Evolutionary conservation across 2,888 invertebrate genomes (phyloP).

Genomic region (Anthoptus insignis): DNA sequence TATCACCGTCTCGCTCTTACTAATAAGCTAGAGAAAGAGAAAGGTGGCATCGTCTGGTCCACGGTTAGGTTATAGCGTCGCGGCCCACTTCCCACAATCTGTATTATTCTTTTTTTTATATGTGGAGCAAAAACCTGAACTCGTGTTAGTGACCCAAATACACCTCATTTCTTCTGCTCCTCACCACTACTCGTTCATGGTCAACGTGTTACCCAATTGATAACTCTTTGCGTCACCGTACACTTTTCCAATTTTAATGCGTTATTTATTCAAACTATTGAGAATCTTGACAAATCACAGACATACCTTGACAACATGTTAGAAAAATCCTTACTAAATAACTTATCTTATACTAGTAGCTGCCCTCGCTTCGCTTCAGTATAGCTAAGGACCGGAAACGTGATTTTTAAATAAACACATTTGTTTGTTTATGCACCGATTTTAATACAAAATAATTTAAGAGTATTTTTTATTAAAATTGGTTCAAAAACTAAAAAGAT

Average conservation of each 20-base stretch:
- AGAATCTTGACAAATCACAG: slow-evolving; percentile 19
- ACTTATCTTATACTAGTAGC: no score
- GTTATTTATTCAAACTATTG: slow-evolving; percentile 24
- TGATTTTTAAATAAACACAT: no score
- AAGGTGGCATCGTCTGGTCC: slow-evolving; percentile 61
- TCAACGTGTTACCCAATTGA: slow-evolving; percentile 46
- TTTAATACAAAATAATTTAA: no score
- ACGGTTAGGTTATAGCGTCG: slow-evolving; percentile 56
- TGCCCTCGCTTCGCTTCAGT: no score
- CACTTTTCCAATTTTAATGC: slow-evolving; percentile 24
- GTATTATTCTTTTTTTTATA: slow-evolving; percentile 61
- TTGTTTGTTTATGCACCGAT: no score
- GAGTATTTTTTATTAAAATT: no score
- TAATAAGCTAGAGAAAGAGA: slow-evolving; percentile 65
- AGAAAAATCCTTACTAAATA: no score
- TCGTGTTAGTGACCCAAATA: slow-evolving; percentile 59
- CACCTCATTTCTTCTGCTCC: slow-evolving; percentile 29
- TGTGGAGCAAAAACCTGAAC: slow-evolving; percentile 71
- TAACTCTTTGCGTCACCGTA: slow-evolving; percentile 29
- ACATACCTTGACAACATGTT: neutral
- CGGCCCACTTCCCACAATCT: slow-evolving; percentile 78
- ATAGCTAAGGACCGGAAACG: no score
- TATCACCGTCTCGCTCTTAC: slow-evolving; percentile 65
- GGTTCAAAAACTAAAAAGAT: no score
- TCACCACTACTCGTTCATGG: slow-evolving; percentile 29